Evolutionary conservation across 2,888 invertebrate species (phyloP).

Genomic region (Lottia gigantea): DNA sequence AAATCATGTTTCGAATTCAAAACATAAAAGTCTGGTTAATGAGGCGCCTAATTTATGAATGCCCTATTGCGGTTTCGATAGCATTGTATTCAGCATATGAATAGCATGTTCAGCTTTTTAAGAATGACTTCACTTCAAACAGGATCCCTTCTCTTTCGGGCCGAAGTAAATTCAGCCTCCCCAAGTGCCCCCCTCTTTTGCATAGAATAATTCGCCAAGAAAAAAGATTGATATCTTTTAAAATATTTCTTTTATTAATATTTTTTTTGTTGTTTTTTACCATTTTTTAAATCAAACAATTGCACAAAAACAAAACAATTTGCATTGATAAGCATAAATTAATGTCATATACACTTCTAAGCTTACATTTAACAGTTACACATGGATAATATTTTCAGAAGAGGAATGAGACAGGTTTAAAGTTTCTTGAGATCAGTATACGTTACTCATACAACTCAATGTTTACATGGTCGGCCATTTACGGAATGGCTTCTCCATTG

Average conservation of each 20-base stretch:
- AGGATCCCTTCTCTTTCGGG: too few relatives aligned
- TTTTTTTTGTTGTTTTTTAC: slow-evolving; percentile 17
- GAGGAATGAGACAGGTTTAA: slow-evolving; percentile 9
- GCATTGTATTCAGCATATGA: too few relatives aligned
- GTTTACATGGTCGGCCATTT: background rate
- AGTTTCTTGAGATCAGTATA: background rate
- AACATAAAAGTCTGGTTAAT: too few relatives aligned
- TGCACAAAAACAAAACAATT: slow-evolving; percentile 23
- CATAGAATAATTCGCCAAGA: background rate
- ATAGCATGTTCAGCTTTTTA: too few relatives aligned
- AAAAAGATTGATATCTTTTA: background rate
- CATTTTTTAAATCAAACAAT: slow-evolving; percentile 19
- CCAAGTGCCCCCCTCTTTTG: too few relatives aligned
- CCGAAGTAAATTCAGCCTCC: too few relatives aligned
- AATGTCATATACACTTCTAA: too few relatives aligned
- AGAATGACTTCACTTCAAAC: too few relatives aligned
- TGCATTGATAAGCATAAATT: slow-evolving; percentile 16
- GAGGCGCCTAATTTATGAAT: too few relatives aligned
- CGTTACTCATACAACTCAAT: slow-evolving; percentile 1
- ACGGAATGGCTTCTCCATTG: background rate
- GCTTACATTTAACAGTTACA: background rate
- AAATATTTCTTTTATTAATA: slow-evolving; percentile 15
- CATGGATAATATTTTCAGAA: background rate
- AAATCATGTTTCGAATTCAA: too few relatives aligned
- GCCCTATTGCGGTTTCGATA: too few relatives aligned